These are phyloP conservation scores for Parazoanthus swiftii DNA, from an alignment of 92 coral and sea anemone genomes.

Conservation along the genomic window DNA sequence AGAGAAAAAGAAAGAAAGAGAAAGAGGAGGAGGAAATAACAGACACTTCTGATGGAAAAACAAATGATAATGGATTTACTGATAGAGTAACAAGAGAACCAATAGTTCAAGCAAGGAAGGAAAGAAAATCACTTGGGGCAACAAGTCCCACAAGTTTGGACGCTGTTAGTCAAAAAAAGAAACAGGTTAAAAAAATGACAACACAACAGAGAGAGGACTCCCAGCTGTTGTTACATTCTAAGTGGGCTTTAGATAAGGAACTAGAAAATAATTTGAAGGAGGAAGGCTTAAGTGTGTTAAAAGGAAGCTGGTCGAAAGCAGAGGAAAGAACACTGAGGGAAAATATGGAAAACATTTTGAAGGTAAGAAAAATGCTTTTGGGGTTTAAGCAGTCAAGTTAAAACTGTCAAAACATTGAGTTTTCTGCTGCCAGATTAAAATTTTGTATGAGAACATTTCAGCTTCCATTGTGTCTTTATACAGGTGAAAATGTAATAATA, in stretches of 20 bases:
- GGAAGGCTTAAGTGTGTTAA: not conserved
- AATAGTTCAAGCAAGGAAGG: not conserved
- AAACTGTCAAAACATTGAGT: not conserved
- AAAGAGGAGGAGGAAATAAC: not conserved
- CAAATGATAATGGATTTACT: not conserved
- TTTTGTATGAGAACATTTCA: too few species aligned
- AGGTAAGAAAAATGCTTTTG: not conserved
- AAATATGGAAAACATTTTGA: constrained; percentile 10
- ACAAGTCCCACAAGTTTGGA: not conserved
- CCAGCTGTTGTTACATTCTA: not conserved
- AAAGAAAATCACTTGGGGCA: not conserved
- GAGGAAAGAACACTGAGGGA: not conserved
- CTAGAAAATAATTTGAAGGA: not conserved
- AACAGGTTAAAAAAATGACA: not conserved
- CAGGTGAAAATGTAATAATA: too few species aligned
- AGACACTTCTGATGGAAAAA: not conserved
- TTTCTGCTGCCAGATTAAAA: too few species aligned
- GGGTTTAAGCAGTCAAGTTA: too few species aligned
- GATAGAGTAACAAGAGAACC: not conserved
- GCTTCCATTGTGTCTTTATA: too few species aligned
- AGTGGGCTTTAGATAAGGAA: not conserved
- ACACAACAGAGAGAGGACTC: not conserved
- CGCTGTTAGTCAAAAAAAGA: not conserved
- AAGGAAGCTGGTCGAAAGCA: constrained; percentile 19
- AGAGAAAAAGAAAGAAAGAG: constrained; percentile 11